A percentile compares a stretch with the other conserved stretches of the same genome.
phyloP scores from a whole-genome alignment of 2,797 vertebrate genomes.

The Phoeniculus purpureus region DNA sequence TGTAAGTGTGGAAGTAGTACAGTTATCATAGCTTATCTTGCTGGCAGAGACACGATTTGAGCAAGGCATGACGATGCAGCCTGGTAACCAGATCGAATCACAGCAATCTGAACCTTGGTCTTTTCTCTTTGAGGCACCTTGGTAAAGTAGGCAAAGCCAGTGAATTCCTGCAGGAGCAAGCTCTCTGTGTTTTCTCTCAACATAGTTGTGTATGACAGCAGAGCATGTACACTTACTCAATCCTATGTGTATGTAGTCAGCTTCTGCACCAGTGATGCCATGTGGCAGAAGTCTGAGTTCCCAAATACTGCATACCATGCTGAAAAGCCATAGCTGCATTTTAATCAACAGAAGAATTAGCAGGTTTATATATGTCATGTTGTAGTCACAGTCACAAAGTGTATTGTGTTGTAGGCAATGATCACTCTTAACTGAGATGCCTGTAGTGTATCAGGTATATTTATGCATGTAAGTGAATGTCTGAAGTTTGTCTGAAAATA shows the following conservation, averaged over 20 bases:
- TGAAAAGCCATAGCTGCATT: not conserved
- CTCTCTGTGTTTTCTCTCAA: not conserved
- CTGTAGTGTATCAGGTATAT: not conserved
- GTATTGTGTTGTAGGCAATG: not conserved
- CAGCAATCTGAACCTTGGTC: not conserved
- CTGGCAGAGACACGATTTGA: not conserved
- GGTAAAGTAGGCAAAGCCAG: not conserved
- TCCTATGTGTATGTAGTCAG: not conserved
- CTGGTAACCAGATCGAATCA: not conserved
- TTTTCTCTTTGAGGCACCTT: not conserved
- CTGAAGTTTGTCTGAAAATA: not conserved
- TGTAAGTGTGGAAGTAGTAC: rapidly evolving
- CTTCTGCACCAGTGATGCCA: not conserved
- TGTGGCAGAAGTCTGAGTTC: not conserved
- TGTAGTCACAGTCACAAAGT: not conserved
- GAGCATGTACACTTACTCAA: not conserved
- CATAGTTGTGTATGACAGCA: not conserved
- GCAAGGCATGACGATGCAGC: not conserved
- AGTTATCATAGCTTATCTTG: not conserved
- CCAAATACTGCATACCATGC: not conserved
- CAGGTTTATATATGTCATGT: not conserved
- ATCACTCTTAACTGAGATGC: not conserved
- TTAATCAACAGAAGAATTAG: not conserved
- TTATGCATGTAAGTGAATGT: not conserved
- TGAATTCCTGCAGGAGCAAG: not conserved